Conservation (phyloP, 2,113 vertebrate species). For the Phyllostomus discolor region DNA sequence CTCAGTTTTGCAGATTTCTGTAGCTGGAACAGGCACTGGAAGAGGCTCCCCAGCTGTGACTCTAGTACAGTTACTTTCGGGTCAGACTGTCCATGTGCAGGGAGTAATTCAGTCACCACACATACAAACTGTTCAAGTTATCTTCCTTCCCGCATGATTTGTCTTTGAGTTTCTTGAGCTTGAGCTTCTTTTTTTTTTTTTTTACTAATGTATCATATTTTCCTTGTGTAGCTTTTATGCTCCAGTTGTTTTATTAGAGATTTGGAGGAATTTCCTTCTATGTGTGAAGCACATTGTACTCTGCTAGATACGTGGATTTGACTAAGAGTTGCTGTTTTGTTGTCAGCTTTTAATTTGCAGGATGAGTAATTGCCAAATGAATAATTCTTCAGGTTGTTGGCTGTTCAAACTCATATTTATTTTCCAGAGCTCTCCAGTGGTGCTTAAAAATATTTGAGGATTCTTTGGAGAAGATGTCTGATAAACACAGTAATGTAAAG, state of each 20-base stretch:
- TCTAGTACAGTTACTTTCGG: constrained; percentile 82
- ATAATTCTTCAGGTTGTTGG: not conserved
- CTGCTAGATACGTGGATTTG: not conserved
- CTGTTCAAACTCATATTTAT: not conserved
- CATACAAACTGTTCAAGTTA: constrained; percentile 82
- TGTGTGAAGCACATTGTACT: not conserved
- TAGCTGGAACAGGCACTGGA: constrained; percentile 79
- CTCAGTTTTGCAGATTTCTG: constrained; percentile 81
- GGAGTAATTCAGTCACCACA: constrained; percentile 83
- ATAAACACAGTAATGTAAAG: not conserved
- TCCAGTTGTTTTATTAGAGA: not conserved
- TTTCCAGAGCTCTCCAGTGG: not conserved
- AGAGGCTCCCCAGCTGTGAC: constrained; percentile 81
- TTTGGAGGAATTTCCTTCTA: not conserved
- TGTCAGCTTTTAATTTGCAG: not conserved
- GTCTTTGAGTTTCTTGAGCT: not conserved
- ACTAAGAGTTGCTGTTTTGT: not conserved
- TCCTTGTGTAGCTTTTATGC: not conserved
- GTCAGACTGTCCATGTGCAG: constrained; percentile 82
- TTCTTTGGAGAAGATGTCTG: not conserved
- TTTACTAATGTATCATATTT: not conserved
- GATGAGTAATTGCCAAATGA: not conserved
- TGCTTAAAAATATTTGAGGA: not conserved
- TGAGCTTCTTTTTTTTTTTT: not conserved
- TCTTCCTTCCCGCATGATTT: constrained; percentile 51